phyloP scores from a whole-genome alignment of 1,140 invertebrate genomes.

The Panagrolaimus sp. region DNA sequence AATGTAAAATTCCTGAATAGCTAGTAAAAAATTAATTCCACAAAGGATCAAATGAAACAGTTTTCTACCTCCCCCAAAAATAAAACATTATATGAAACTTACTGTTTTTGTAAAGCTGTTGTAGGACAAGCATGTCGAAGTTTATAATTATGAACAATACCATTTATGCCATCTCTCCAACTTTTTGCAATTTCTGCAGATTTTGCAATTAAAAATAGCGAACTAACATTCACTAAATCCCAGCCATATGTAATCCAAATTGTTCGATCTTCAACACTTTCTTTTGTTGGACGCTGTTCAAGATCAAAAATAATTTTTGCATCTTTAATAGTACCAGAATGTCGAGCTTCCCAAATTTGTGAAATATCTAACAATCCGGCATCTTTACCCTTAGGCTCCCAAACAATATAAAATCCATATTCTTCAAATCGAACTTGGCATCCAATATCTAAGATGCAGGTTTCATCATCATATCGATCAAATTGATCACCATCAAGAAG shows the following conservation, averaged over 20 bases:
- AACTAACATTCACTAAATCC: conserved; percentile 97
- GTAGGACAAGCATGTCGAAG: conserved; percentile 80
- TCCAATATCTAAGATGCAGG: conserved; percentile 76
- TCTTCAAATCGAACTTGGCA: conserved; percentile 92
- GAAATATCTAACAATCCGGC: conserved; percentile 30
- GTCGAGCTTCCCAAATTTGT: conserved; percentile 53
- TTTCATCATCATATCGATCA: conserved; percentile 94
- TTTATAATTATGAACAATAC: conserved; percentile 92
- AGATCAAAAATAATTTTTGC: conserved; percentile 75
- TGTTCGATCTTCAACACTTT: conserved; percentile 83
- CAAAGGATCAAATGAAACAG: too few relatives aligned
- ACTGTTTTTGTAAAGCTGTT: conserved; percentile 96
- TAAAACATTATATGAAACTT: conserved; percentile 64
- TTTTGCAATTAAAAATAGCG: conserved; percentile 89
- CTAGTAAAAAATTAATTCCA: too few relatives aligned
- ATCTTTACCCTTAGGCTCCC: conserved; percentile 91
- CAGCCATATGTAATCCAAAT: conserved; percentile 97
- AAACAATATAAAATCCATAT: conserved; percentile 97
- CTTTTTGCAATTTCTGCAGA: conserved; percentile 81
- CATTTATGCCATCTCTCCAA: conserved; percentile 82
- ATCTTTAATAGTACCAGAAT: conserved; percentile 67
- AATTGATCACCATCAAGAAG: conserved; percentile 77
- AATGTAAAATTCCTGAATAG: too few relatives aligned
- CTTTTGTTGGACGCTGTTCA: conserved; percentile 64
- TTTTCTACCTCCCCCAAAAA: too few relatives aligned